Evolutionary conservation across 2,888 invertebrate species (phyloP).

Genomic region (Cephus sareptanus): DNA sequence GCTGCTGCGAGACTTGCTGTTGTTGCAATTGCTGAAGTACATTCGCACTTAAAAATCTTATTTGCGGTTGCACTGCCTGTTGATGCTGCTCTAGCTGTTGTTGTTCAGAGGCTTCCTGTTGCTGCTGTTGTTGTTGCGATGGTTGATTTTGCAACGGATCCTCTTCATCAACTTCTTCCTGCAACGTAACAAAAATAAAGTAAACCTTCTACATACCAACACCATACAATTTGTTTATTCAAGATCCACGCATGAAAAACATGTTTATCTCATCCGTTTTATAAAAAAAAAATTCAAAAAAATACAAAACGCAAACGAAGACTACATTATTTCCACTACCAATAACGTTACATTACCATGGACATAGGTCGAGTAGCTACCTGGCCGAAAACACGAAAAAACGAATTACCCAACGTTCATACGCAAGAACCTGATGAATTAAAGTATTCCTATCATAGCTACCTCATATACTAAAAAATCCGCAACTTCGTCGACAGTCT

Average conservation of each 20-base stretch:
- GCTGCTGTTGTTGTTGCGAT: slow-evolving; percentile 26
- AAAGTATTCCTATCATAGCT: background rate
- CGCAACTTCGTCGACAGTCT: background rate
- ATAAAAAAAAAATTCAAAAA: background rate
- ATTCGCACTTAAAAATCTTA: slow-evolving; percentile 58
- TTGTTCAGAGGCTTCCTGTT: slow-evolving; percentile 34
- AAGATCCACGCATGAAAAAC: background rate
- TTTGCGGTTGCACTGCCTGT: slow-evolving; percentile 54
- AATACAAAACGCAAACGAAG: background rate
- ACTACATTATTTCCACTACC: background rate
- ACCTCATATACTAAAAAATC: background rate
- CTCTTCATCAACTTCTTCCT: slow-evolving; percentile 61
- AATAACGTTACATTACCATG: background rate
- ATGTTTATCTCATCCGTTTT: background rate
- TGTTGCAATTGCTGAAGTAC: slow-evolving; percentile 63
- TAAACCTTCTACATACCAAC: background rate
- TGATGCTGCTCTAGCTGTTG: slow-evolving; percentile 42
- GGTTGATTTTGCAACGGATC: slow-evolving; percentile 48
- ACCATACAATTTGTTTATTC: background rate
- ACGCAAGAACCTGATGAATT: background rate
- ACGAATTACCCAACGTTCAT: background rate
- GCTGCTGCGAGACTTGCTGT: slow-evolving; percentile 48
- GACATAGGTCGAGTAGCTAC: background rate
- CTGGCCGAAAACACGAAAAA: background rate
- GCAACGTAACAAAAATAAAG: background rate